phyloP scores from a whole-genome alignment of 2,797 vertebrate genomes.

The Melanotaenia parkinsoni region DNA sequence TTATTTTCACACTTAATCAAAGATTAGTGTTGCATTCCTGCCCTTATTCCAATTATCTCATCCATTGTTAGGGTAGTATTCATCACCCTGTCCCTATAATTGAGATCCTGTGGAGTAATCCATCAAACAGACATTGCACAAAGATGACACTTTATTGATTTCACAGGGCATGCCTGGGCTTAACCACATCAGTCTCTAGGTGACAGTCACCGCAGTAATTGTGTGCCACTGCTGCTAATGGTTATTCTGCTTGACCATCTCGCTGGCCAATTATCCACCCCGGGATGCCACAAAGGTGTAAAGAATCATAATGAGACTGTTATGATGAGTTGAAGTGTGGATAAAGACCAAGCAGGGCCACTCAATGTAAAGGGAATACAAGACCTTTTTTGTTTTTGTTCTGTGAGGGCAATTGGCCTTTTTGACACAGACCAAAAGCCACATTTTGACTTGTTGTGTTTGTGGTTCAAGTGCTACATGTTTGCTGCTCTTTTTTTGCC shows the following conservation, averaged over 20 bases:
- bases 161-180: constrained; percentile 63
- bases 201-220: constrained; percentile 71
- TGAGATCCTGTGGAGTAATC: constrained; percentile 75
- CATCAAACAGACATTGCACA: constrained; percentile 69
- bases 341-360: constrained; percentile 13
- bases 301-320: constrained; percentile 62
- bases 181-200: constrained; percentile 74
- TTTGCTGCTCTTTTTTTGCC: constrained; percentile 21
- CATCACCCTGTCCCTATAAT: constrained; percentile 72
- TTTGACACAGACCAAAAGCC: constrained; percentile 31
- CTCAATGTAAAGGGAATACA: constrained; percentile 23
- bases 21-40: constrained; percentile 48
- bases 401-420: constrained; percentile 32
- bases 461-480: constrained; percentile 24
- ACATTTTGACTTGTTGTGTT: constrained; percentile 4
- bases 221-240: constrained; percentile 66
- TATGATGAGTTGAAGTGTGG: constrained; percentile 29
- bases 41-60: constrained; percentile 67
- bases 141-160: constrained; percentile 82
- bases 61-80: constrained; percentile 65
- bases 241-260: constrained; percentile 67
- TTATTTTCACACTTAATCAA: constrained; percentile 56
- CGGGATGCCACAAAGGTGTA: constrained; percentile 53
- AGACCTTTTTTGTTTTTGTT: constrained; percentile 32
- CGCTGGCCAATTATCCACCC: constrained; percentile 68